Conservation (phyloP, 2,113 vertebrate genomes). For the Dasyornis broadbenti region DNA sequence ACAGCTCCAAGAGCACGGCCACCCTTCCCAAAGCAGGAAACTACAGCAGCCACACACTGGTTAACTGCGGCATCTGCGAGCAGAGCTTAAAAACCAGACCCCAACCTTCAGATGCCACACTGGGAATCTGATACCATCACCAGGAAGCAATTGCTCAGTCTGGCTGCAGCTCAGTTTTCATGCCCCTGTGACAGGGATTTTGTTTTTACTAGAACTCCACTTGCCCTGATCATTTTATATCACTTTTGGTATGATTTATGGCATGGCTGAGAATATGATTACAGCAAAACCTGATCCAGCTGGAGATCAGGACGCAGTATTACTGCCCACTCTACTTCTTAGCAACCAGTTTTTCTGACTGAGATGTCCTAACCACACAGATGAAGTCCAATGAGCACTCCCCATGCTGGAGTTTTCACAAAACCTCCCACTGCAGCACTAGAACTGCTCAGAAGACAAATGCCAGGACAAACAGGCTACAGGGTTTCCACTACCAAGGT, state of each 20-base stretch:
- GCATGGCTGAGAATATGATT: not conserved
- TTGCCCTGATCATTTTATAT: not conserved
- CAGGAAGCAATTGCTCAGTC: not conserved
- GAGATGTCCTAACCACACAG: not conserved
- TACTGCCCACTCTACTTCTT: not conserved
- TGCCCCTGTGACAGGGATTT: not conserved
- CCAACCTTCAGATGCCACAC: not conserved
- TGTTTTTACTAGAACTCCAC: not conserved
- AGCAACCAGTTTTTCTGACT: not conserved
- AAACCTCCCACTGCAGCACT: not conserved
- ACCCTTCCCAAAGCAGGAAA: not conserved
- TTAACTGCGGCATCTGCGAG: not conserved
- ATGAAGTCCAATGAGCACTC: not conserved
- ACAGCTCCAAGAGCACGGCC: not conserved
- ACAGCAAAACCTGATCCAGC: not conserved
- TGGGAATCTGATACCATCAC: not conserved
- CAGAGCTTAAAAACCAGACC: not conserved
- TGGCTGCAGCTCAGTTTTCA: not conserved
- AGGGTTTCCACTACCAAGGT: not conserved
- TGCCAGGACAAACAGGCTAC: not conserved
- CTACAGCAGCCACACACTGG: not conserved
- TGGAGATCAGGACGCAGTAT: not conserved
- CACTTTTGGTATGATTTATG: slow-evolving; percentile 5
- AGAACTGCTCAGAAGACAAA: not conserved
- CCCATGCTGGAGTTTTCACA: not conserved